Evolutionary conservation across 2,797 vertebrate genomes (phyloP), one percentile per base, ranked within the genome.

Genomic region (Sebastes trivittatus): DNA sequence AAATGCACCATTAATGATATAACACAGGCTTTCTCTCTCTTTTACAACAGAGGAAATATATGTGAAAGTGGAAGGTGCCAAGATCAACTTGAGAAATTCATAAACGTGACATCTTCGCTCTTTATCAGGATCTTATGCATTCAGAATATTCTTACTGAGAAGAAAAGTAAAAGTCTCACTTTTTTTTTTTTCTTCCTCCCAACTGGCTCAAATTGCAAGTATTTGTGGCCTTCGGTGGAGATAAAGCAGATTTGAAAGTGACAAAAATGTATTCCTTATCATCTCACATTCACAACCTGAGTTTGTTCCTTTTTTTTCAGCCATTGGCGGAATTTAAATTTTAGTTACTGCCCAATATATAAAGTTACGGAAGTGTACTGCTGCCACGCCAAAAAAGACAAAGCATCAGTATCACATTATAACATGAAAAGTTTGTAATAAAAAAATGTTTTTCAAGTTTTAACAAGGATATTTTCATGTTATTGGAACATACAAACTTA

Each of bases 1-100:
- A 82, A 83, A 89, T 80, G 65, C 25, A 36, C 59, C 38, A 66
- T 76, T 81, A 72, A 78, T 84, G 72, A 73, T 76, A 83, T 70
- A 80, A 75, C 23, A 72, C 38, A 80, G 14, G 30, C 14, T 63
- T 65, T 36, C 36, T 74, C 14, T 46, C 6, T 67, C 11, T 54
- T 67, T 62, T 58, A 49, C 54, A 62, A 54, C 9, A 77, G 27
- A 70, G 25, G 80, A 63, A 38, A 66, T 14, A 71, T 70, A 34
- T 2, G 22, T 71, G 23, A 67, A 75, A 30, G 60, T 36, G 30
- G 29, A 75, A 82, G 58, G 22, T 78, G 46, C 66, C 63, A 9
- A 69, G 54, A 79, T 68, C 22, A 69, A 56, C 4, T 32, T 20
- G 7, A 68, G 55, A 72, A 71, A 78, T 77, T 66, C 77, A 42